Conservation (phyloP, 2,797 vertebrate species). For the Sylvia borin region DNA sequence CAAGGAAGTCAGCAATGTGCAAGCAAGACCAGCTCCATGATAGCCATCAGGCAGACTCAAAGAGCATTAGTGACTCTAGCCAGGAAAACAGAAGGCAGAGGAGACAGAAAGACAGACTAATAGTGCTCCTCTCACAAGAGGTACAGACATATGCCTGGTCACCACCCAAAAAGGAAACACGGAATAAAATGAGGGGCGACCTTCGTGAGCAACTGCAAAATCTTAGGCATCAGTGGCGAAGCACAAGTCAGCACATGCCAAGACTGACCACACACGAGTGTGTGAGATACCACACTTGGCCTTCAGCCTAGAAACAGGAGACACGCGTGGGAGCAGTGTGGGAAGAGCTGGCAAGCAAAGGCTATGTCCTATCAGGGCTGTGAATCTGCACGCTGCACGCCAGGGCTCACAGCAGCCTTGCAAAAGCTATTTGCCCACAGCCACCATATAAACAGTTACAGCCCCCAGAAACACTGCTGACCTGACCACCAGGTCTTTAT, state of each 20-base stretch:
- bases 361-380: background rate
- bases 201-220: background rate
- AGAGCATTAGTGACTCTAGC: background rate
- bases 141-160: background rate
- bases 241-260: background rate
- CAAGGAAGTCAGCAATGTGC: background rate
- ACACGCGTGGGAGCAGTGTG: rapidly evolving
- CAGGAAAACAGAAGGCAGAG: background rate
- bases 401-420: background rate
- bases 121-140: background rate
- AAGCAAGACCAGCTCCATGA: background rate
- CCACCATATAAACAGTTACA: background rate
- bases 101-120: background rate
- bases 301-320: slow-evolving; percentile 17
- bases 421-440: background rate
- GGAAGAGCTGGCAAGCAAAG: background rate
- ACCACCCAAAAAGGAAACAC: background rate
- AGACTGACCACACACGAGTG: background rate
- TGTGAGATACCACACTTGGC: background rate
- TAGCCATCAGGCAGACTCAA: background rate
- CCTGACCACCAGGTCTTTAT: background rate
- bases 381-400: background rate
- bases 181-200: background rate
- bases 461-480: background rate
- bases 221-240: background rate